phyloP scores from a whole-genome alignment of 2,797 vertebrate species.

The Varecia variegata region DNA sequence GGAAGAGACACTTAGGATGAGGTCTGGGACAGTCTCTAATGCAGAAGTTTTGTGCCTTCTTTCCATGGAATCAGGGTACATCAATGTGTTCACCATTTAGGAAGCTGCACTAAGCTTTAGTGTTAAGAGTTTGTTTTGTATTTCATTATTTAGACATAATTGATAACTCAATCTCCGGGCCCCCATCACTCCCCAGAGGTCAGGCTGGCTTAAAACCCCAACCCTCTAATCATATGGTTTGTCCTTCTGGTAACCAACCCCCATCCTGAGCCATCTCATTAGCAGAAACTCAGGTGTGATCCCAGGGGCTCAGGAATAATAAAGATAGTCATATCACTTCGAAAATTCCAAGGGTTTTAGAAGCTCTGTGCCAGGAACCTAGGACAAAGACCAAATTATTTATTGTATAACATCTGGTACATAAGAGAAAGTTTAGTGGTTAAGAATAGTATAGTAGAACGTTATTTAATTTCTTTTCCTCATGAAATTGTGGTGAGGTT shows the following conservation, averaged over 20 bases:
- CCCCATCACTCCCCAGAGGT: not conserved
- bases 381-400: not conserved
- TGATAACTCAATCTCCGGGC: not conserved
- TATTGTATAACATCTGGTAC: not conserved
- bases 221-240: not conserved
- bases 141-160: not conserved
- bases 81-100: not conserved
- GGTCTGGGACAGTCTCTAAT: not conserved
- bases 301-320: not conserved
- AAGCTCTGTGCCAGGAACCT: not conserved
- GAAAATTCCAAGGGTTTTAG: not conserved
- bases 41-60: not conserved
- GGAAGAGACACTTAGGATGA: not conserved
- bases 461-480: not conserved
- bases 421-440: conserved; percentile 22
- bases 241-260: not conserved
- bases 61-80: not conserved
- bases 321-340: not conserved
- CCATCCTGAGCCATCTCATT: not conserved
- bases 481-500: not conserved
- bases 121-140: not conserved
- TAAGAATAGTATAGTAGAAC: not conserved
- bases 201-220: not conserved
- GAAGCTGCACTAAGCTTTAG: not conserved
- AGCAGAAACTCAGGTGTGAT: not conserved